Percentiles rank a stretch among this genome's conserved stretches.
These are phyloP conservation scores for Spilarctia lutea DNA, from an alignment of 2,888 invertebrate species.

Conservation along the genomic window DNA sequence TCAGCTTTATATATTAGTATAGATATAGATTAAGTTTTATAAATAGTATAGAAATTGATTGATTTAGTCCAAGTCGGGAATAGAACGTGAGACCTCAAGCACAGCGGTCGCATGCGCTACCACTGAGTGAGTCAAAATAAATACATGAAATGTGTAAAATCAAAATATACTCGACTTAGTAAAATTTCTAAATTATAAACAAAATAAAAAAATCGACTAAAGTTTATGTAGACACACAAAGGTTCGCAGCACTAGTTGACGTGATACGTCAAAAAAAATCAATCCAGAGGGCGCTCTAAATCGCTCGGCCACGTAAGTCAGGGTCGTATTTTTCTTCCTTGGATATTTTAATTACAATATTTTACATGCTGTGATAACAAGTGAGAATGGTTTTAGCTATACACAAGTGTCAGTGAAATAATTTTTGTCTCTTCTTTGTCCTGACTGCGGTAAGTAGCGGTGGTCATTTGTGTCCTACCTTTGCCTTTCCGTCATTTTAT, in stretches of 20 bases:
- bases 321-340: slow-evolving; percentile 82
- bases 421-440: slow-evolving; percentile 66
- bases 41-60: too few relatives aligned
- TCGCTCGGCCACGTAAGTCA: slow-evolving; percentile 86
- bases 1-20: too few relatives aligned
- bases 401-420: slow-evolving; percentile 67
- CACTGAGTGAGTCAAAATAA: too few relatives aligned
- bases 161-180: background rate
- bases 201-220: slow-evolving; percentile 14
- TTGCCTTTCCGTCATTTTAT: slow-evolving; percentile 75
- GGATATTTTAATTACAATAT: slow-evolving; percentile 73
- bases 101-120: too few relatives aligned
- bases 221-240: too few relatives aligned
- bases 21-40: too few relatives aligned
- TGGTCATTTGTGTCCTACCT: slow-evolving; percentile 49
- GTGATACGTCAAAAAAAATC: slow-evolving; percentile 75
- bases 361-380: slow-evolving; percentile 72
- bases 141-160: too few relatives aligned
- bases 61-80: too few relatives aligned
- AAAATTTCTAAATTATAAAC: background rate
- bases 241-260: slow-evolving; percentile 59
- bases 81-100: too few relatives aligned
- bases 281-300: slow-evolving; percentile 83
- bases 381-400: slow-evolving; percentile 78
- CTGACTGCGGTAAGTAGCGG: slow-evolving; percentile 68